Evolutionary conservation across 2,797 vertebrate species (phyloP).

Genomic region (Centropyge bicolor): DNA sequence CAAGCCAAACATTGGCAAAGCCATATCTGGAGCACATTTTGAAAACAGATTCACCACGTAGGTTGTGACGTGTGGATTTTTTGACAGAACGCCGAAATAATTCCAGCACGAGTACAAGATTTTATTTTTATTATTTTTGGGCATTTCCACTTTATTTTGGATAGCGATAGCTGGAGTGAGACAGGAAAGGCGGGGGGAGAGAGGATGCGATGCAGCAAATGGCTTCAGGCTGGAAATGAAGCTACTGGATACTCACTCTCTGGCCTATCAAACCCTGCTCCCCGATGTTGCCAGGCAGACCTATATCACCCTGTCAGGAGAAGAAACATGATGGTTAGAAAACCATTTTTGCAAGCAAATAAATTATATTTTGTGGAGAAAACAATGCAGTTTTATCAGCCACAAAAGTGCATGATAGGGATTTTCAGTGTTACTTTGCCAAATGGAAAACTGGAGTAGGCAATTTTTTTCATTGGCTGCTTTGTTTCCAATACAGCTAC

Average conservation of each 20-base stretch:
- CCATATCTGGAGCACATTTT: not conserved
- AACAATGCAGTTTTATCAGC: not conserved
- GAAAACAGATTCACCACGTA: constrained; percentile 3
- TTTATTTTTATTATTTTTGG: no score
- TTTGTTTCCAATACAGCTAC: not conserved
- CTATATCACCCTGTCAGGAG: constrained; percentile 76
- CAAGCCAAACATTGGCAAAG: not conserved
- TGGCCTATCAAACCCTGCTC: constrained; percentile 82
- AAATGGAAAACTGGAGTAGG: not conserved
- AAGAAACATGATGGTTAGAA: not conserved
- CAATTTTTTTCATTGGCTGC: not conserved
- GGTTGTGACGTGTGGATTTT: not conserved
- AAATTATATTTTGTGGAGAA: not conserved
- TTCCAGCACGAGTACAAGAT: no score
- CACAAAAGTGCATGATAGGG: not conserved
- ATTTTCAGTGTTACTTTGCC: not conserved
- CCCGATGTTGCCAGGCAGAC: constrained; percentile 75
- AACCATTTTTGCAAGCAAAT: not conserved
- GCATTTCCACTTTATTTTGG: no score
- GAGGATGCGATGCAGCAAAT: no score
- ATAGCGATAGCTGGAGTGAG: no score
- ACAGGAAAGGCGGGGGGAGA: no score
- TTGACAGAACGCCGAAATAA: not conserved
- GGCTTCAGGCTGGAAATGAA: no score
- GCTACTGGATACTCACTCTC: constrained; percentile 73